Evolutionary conservation across 2,888 invertebrate genomes (phyloP).

Genomic region (Tachina grossa): DNA sequence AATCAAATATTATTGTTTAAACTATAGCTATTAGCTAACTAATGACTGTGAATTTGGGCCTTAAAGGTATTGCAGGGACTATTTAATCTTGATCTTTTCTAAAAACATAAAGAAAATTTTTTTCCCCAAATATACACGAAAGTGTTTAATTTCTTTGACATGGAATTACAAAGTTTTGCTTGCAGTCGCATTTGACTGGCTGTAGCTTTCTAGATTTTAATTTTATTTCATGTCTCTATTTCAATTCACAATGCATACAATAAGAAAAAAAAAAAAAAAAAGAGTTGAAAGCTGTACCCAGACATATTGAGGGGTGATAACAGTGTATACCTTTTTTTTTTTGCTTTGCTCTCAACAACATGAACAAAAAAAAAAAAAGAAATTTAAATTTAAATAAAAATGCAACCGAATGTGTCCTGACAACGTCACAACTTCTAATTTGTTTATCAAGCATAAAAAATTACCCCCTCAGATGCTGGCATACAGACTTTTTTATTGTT

Average conservation of each 20-base stretch:
- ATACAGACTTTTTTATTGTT: slow-evolving; percentile 10
- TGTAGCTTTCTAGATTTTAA: not conserved
- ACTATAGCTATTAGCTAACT: no score
- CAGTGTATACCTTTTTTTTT: slow-evolving; percentile 36
- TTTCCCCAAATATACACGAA: no score
- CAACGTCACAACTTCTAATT: slow-evolving; percentile 70
- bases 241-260: slow-evolving; percentile 8
- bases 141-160: no score
- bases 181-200: not conserved
- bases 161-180: not conserved
- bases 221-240: slow-evolving; percentile 23
- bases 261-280: slow-evolving; percentile 38
- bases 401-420: slow-evolving; percentile 65
- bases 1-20: no score
- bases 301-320: slow-evolving; percentile 66
- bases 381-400: slow-evolving; percentile 38
- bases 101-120: no score
- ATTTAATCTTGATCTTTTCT: no score
- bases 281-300: slow-evolving; percentile 71
- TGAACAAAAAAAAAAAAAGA: slow-evolving; percentile 61
- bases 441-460: slow-evolving; percentile 70
- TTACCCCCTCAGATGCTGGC: slow-evolving; percentile 64
- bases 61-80: no score
- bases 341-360: slow-evolving; percentile 48
- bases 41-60: no score